Evolutionary conservation across 2,888 invertebrate genomes (phyloP).

Genomic region (Pristionchus japonicus): DNA sequence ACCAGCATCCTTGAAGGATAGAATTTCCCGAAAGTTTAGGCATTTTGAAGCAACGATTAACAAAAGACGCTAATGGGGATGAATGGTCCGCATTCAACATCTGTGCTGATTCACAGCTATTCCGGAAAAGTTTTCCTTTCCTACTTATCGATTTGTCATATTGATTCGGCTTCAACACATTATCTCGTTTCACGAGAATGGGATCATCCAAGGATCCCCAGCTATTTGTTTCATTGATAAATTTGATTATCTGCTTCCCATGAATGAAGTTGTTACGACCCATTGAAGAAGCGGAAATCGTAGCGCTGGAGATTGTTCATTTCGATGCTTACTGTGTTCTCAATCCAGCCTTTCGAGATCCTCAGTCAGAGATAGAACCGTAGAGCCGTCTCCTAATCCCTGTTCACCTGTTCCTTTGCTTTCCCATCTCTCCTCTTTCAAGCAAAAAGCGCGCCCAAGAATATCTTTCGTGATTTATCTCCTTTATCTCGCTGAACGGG

Average conservation of each 20-base stretch:
- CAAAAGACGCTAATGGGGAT: neutral
- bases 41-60: neutral
- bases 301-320: too few relatives aligned
- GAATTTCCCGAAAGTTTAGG: neutral
- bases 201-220: too few relatives aligned
- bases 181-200: too few relatives aligned
- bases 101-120: neutral
- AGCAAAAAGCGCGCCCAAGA: slow-evolving; percentile 16
- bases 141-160: neutral
- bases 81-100: neutral
- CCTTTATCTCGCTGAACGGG: neutral
- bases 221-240: too few relatives aligned
- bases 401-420: neutral
- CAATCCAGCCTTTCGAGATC: neutral
- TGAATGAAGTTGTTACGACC: neutral
- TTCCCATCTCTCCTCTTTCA: neutral
- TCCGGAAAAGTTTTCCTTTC: neutral
- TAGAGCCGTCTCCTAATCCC: neutral
- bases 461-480: neutral
- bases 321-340: neutral
- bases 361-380: neutral
- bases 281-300: too few relatives aligned
- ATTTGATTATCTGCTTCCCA: neutral
- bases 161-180: neutral
- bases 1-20: neutral